Evolutionary conservation across 2,888 invertebrate species (phyloP), one percentile per base, ranked within the genome.

Genomic region (Corythucha ciliata): DNA sequence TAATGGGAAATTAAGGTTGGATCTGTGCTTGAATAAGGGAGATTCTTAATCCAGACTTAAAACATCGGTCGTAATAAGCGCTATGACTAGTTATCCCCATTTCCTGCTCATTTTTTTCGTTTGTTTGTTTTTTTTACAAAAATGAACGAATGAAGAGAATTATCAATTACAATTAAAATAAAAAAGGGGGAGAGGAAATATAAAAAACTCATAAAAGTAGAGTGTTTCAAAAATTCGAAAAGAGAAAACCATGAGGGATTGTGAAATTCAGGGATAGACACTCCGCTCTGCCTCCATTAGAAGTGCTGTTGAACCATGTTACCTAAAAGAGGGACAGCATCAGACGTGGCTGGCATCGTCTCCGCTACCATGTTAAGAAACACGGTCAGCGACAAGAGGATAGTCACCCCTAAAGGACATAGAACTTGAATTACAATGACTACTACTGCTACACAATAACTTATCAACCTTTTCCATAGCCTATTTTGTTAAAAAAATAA

Each of bases 311-410:
- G 39, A 48, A 37, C 37, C 40, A 39, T 39, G 50, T 61, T 62
- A 62, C 62, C 62, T 62, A 62, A 57, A 54, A 62, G 59, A 55
- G 62, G 62, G 48, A 62, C 62, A 48, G 62, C 62, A 71, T 90
- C 90, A 58, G 93, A 93, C 57, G 94, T 94, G 66, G 92, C 92
- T 63, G 94, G 94, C 91, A 96, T 92, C 68, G 92, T 93, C 75
- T 94, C 94, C 63, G 94, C 93, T 65, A 94, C 93, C 85, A 94
- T 90, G 75, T 94, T 91, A 68, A 94, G 80, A 76, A 96, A 96
- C 74, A 96, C 94, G 72, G 94, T 94, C 74, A 96, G 79, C 66
- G 94, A 94, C 71, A 96, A 81, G 66, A 96, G 79, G 72, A 96
- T 94, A 65, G 94, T 96, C 63, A 96, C 93, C 72, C 92, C 92